Evolutionary conservation across 2,113 vertebrate species (phyloP), one percentile per base, ranked within the genome.

Genomic region (Theropithecus gelada): DNA sequence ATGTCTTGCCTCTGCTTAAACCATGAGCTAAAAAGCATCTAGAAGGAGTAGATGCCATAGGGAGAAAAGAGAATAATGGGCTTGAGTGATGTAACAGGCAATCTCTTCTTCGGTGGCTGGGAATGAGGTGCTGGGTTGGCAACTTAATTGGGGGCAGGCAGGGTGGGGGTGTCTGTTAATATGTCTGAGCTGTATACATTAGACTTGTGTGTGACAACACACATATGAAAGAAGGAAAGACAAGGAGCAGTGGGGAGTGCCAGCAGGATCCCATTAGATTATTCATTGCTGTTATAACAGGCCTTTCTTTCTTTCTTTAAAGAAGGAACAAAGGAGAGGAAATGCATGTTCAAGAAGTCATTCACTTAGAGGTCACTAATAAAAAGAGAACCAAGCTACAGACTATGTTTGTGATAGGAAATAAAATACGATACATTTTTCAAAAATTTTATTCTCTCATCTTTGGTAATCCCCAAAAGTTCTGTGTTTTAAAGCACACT

Each of bases 181-280:
- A 78, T 43, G 86, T 45, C 96, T 88, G 64, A 87, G 59, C 81
- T 64, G 76, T 92, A 35, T 75, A 95, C 82, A 50, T 96, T 95
- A 82, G n/a, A 76, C 79, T 76, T 32, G 2, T 70, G 83, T 95
- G 90, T 97, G 97, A 96, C 95, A 93, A 93, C 87, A 93, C 12
- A 14, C 27, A 81, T 72, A 6, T 83, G 61, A 89, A 94, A 89
- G 70, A 73, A 84, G 52, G n/a, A 96, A 27, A 59, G 94, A 94
- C 86, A 23, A 35, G 91, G 73, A 95, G 18, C 95, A 88, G 96
- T 38, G 59, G 80, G 96, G 93, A 96, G 81, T 35, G 50, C 2
- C 87, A 93, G 70, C 59, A 38, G 95, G 96, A 94, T 55, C 23
- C 83, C 87, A 83, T 94, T 57, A 97, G 96, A 95, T 96, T 88